Evolutionary conservation across 1,140 invertebrate species (phyloP).

Genomic region (Tetragonula clypearis): DNA sequence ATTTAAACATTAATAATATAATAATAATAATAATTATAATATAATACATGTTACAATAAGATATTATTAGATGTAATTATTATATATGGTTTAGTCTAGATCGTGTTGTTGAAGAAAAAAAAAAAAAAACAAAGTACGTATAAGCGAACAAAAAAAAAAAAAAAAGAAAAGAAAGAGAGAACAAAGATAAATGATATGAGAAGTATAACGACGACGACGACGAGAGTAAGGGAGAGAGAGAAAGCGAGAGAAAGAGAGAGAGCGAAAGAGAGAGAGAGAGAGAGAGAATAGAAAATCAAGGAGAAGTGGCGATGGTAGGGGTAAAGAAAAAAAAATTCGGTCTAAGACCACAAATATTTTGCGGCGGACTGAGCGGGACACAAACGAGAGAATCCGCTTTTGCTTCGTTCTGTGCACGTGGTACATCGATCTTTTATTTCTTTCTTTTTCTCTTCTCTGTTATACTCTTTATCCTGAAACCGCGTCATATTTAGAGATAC

Average conservation of each 20-base stretch:
- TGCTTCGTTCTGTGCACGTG: conserved; percentile 28
- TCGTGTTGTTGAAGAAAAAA: conserved; percentile 82
- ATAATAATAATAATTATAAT: conserved; percentile 78
- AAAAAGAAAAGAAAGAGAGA: conserved; percentile 49
- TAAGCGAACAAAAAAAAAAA: conserved; percentile 71
- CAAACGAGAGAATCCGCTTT: conserved; percentile 55
- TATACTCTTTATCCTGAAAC: conserved; percentile 18
- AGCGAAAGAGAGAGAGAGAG: conserved; percentile 7
- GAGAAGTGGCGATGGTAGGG: conserved; percentile 44
- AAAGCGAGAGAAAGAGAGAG: neutral
- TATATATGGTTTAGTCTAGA: conserved; percentile 82
- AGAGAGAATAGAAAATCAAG: conserved; percentile 40
- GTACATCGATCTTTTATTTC: conserved; percentile 41
- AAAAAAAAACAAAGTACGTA: conserved; percentile 75
- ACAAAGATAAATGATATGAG: conserved; percentile 42
- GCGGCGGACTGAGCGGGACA: conserved; percentile 74
- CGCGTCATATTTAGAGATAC: neutral
- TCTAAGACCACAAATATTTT: conserved; percentile 72
- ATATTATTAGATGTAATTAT: conserved; percentile 83
- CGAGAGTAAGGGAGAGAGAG: conserved; percentile 22
- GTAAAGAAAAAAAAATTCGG: conserved; percentile 73
- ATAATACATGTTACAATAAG: conserved; percentile 82
- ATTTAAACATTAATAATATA: conserved; percentile 81
- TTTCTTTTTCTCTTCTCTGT: conserved; percentile 47
- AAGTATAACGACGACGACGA: conserved; percentile 43